A percentile compares a stretch with the other conserved stretches of the same genome.
Conservation (phyloP, 2,113 vertebrate genomes). For the Ciconia maguari region DNA sequence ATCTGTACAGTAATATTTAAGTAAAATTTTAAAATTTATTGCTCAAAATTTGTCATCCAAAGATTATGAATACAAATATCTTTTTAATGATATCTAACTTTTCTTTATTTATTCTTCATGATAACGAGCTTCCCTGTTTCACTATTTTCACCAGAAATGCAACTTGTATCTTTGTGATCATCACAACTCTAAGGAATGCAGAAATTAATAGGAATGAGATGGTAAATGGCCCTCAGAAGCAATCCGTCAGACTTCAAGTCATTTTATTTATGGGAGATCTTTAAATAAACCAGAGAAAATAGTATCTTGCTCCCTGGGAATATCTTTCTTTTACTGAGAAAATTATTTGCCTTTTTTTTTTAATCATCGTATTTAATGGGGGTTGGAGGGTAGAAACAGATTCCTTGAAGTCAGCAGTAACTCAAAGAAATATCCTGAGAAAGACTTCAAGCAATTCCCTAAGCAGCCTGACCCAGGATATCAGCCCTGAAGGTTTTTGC, state of each 20-base stretch:
- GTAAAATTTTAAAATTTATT: not conserved
- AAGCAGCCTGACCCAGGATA: constrained; percentile 37
- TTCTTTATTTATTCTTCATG: not conserved
- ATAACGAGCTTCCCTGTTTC: not conserved
- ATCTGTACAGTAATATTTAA: not conserved
- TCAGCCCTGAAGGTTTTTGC: constrained; percentile 41
- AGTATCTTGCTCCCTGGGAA: constrained; percentile 34
- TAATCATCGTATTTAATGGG: constrained; percentile 13
- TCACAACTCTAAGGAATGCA: not conserved
- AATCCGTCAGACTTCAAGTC: constrained; percentile 20
- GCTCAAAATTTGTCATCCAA: not conserved
- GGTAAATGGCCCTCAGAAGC: not conserved
- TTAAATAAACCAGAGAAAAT: constrained; percentile 55
- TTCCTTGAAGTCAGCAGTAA: constrained; percentile 57
- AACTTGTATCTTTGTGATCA: not conserved
- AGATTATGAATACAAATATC: not conserved
- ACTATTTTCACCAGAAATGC: not conserved
- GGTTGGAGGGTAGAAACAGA: constrained; percentile 34
- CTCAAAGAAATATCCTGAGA: constrained; percentile 52
- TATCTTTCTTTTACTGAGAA: constrained; percentile 46
- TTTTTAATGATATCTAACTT: not conserved
- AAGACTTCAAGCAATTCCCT: constrained; percentile 61
- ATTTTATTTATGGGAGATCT: constrained; percentile 40
- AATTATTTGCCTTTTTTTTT: constrained; percentile 4
- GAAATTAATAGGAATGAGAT: not conserved